Evolutionary conservation across 2,888 invertebrate genomes (phyloP), one percentile per base, ranked within the genome.

Genomic region (Escarpia spicata): DNA sequence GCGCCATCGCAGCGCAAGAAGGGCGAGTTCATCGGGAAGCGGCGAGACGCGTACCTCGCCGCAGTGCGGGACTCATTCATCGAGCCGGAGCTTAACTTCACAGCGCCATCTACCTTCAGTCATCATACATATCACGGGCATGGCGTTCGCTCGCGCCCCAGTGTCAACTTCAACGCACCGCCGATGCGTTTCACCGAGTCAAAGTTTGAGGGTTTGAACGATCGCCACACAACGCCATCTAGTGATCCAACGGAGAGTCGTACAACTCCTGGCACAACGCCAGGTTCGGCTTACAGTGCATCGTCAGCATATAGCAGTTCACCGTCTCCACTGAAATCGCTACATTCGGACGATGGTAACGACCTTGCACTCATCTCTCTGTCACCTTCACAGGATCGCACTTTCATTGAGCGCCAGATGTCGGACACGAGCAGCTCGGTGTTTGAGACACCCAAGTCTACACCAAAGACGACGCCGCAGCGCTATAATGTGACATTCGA

Each of bases 41-140:
- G 96, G 89, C 94, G 96, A 45, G 96, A 96, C 93, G 96, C 96
- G 37, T 96, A 96, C 93, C 94, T 95, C 60, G 95, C 95, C 44
- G 96, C 96, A 45, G 96, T 96, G 92, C 94, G 96, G 43, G 96
- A 96, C 94, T 94, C 95, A 8, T 95, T 96, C 92, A 95, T 96
- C 26, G 96, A 96, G 93, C 95, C 96, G 1, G 96, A 95, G 91
- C 94, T 94, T 15, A 90, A 43, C 75, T 92, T 89, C 44, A 26
- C 75, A n/a, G n/a, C 75, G 26, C 6, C 75, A 15, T 75, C 75
- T 75, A 26, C 19, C 75, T 75, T 19, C 75, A 75, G 26, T 26
- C 98, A 98, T 96, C 98, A 98, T 97, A 98, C 98, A 1, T 99
- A 98, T 97, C 99, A 98, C 96, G 99, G 98, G 0, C 94, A 94